These are phyloP conservation scores for Limenitis camilla DNA, from an alignment of 2,888 invertebrate genomes.

Conservation along the genomic window DNA sequence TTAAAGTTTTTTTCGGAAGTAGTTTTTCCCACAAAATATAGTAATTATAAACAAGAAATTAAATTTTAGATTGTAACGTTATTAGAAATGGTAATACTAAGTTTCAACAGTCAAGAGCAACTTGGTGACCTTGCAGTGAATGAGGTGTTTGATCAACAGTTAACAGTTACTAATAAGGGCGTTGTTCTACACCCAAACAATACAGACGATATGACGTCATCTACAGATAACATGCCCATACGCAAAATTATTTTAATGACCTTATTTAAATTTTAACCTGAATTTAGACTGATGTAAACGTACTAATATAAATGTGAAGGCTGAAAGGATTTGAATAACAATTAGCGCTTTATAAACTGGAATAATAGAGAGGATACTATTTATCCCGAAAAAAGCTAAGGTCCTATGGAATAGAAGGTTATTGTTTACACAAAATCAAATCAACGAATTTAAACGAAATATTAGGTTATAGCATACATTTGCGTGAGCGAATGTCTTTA, in stretches of 20 bases:
- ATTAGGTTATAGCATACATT: too few species aligned
- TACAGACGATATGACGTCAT: constrained; percentile 36
- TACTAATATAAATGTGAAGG: too few species aligned
- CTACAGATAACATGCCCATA: constrained; percentile 7
- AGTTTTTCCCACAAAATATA: too few species aligned
- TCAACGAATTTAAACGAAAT: too few species aligned
- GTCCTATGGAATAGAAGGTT: too few species aligned
- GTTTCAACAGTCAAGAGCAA: neutral
- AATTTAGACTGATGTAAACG: neutral
- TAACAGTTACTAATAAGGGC: constrained; percentile 30
- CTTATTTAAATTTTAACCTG: constrained; percentile 17
- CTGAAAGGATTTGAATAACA: too few species aligned
- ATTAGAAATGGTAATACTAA: neutral
- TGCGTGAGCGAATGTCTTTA: too few species aligned
- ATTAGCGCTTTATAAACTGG: neutral
- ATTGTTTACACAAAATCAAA: too few species aligned
- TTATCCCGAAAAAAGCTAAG: too few species aligned
- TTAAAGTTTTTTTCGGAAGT: too few species aligned
- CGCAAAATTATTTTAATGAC: constrained; percentile 10
- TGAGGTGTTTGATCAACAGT: constrained; percentile 22
- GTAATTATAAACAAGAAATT: too few species aligned
- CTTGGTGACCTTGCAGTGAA: constrained; percentile 22
- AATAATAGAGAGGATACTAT: neutral
- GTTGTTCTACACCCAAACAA: constrained; percentile 34
- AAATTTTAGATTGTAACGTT: too few species aligned